Conservation (phyloP, 2,797 vertebrate species). For the Halcyon leucocephala region DNA sequence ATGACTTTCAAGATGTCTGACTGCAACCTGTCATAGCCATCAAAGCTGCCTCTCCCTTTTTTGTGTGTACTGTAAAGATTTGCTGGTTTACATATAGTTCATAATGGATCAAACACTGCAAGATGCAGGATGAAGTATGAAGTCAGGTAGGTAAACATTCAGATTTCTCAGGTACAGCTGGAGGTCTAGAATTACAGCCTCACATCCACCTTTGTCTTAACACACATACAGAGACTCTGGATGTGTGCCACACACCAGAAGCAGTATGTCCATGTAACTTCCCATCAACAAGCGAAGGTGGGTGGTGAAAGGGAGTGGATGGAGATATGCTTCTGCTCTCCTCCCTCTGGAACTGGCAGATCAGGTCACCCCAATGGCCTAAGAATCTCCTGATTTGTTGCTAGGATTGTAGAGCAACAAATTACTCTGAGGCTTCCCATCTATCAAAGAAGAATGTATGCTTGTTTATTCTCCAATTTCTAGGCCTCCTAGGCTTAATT, state of each 20-base stretch:
- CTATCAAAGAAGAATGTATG: background rate
- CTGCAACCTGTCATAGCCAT: background rate
- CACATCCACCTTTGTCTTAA: background rate
- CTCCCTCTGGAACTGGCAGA: background rate
- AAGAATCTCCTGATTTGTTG: background rate
- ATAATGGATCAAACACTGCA: background rate
- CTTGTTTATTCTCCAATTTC: conserved; percentile 2
- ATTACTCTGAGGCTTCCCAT: background rate
- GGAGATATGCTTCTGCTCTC: background rate
- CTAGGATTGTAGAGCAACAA: background rate
- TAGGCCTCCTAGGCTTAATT: background rate
- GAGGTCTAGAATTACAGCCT: background rate
- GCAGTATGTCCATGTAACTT: accelerated
- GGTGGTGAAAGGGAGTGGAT: background rate
- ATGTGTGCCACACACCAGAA: background rate
- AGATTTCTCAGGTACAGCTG: background rate
- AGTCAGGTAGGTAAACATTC: background rate
- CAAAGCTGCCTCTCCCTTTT: background rate
- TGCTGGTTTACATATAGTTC: background rate
- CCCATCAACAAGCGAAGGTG: background rate
- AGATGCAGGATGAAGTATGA: background rate
- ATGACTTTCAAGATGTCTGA: background rate
- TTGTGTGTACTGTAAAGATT: background rate
- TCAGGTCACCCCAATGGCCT: background rate
- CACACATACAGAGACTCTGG: background rate